Evolutionary conservation across 2,797 vertebrate species (phyloP).

Genomic region (Pantherophis vulpinus): DNA sequence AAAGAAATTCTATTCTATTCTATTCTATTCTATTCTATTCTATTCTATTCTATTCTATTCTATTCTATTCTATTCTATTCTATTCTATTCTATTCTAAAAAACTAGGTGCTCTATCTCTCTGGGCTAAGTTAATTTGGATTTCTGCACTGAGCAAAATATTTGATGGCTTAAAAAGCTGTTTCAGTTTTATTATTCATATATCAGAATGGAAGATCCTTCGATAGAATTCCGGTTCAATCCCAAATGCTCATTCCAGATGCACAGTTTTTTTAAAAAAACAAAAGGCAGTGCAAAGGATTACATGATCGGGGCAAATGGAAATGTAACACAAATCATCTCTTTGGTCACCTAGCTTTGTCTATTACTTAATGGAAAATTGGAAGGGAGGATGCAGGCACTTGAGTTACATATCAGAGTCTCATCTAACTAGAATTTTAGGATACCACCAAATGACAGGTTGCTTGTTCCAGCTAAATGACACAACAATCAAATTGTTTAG

Average conservation of each 20-base stretch:
- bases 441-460: neutral
- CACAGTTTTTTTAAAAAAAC: neutral
- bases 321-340: neutral
- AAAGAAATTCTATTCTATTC: neutral
- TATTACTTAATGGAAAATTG: neutral
- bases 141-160: neutral
- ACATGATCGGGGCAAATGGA: neutral
- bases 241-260: neutral
- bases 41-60: too few species aligned
- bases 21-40: too few species aligned
- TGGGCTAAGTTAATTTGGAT: neutral
- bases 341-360: neutral
- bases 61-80: too few species aligned
- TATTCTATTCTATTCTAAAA: neutral
- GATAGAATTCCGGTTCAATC: neutral
- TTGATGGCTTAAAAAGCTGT: neutral
- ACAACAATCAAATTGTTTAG: fast-evolving
- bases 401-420: neutral
- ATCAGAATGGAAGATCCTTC: neutral
- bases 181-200: neutral
- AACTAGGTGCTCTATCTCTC: neutral
- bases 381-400: neutral
- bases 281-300: neutral
- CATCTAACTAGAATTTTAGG: neutral
- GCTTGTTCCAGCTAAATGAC: neutral